A percentile compares a stretch with the other conserved stretches of the same genome.
Evolutionary conservation across 2,113 vertebrate species (phyloP).

Genomic region (Pipra filicauda): DNA sequence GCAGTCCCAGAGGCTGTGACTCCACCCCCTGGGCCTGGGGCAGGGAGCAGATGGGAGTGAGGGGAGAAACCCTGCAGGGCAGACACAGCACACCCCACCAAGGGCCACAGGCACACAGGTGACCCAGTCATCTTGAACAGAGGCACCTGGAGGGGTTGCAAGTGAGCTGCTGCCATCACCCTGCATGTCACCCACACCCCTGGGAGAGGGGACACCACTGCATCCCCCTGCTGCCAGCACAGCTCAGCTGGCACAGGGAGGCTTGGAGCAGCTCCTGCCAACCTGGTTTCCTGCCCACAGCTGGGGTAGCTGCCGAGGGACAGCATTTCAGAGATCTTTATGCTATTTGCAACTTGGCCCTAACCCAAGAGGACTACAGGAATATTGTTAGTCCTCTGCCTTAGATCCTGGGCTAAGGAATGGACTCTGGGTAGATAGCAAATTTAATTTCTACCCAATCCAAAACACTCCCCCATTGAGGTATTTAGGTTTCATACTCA

Average conservation of each 20-base stretch:
- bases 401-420: neutral
- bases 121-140: rapidly evolving
- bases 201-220: neutral
- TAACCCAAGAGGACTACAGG: neutral
- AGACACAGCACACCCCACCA: neutral
- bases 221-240: neutral
- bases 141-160: rapidly evolving
- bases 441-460: neutral
- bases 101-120: rapidly evolving
- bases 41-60: neutral
- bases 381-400: neutral
- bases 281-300: neutral
- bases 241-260: neutral
- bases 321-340: neutral
- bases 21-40: rapidly evolving
- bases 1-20: neutral
- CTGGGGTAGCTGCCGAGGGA: neutral
- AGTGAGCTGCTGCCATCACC: neutral
- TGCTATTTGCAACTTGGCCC: neutral
- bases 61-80: neutral
- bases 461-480: neutral
- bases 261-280: neutral
- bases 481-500: neutral
- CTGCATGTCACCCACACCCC: neutral
- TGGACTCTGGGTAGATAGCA: neutral